Conservation (phyloP, 2,113 vertebrate genomes). For the Rhagologus leucostigma region DNA sequence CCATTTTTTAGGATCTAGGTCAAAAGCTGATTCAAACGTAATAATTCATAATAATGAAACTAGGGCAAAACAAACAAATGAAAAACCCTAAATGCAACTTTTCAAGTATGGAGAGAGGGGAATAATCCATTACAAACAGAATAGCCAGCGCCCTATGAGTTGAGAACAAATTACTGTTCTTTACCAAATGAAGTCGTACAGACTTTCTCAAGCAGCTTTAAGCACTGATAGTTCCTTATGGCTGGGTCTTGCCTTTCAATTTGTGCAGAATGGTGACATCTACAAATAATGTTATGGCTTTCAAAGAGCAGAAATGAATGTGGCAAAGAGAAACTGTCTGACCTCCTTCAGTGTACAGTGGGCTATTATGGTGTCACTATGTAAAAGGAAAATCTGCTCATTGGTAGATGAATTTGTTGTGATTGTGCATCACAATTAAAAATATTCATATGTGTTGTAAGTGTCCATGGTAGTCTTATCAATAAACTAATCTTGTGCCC, state of each 20-base stretch:
- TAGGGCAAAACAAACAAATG: conserved; percentile 28
- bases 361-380: not conserved
- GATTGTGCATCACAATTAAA: not conserved
- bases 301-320: not conserved
- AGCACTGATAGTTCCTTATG: not conserved
- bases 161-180: not conserved
- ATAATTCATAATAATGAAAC: conserved; percentile 63
- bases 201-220: not conserved
- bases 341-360: not conserved
- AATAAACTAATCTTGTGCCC: not conserved
- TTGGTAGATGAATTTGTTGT: not conserved
- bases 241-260: not conserved
- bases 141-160: not conserved
- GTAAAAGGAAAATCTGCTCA: not conserved
- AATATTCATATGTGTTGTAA: not conserved
- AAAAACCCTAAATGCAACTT: not conserved
- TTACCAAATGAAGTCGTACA: not conserved
- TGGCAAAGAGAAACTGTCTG: not conserved
- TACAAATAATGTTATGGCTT: not conserved
- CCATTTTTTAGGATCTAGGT: conserved; percentile 45
- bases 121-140: not conserved
- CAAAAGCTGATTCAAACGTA: conserved; percentile 42
- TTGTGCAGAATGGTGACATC: not conserved
- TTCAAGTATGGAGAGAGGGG: not conserved
- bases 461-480: not conserved